A percentile compares a stretch with the other conserved stretches of the same genome.
phyloP scores from a whole-genome alignment of 2,113 vertebrate species.

The Trematocara stigmaticum region DNA sequence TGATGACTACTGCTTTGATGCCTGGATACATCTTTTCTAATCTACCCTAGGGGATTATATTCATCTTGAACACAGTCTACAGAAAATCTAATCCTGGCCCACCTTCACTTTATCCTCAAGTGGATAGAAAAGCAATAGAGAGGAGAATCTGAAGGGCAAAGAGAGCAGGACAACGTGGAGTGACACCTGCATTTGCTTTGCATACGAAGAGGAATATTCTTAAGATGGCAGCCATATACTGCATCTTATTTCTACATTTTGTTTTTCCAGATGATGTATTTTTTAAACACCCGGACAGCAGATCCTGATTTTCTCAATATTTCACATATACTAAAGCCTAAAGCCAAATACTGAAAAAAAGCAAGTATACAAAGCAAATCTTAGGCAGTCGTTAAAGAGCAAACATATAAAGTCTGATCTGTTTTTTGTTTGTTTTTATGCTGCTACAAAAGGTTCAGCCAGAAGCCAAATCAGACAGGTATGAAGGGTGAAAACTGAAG shows the following conservation, averaged over 20 bases:
- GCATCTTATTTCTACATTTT: neutral
- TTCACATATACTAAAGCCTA: neutral
- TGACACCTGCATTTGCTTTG: neutral
- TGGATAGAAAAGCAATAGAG: constrained; percentile 8
- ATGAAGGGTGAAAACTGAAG: neutral
- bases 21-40: neutral
- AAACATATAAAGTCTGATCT: neutral
- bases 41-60: neutral
- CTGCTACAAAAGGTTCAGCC: neutral
- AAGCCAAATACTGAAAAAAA: neutral
- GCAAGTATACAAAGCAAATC: neutral
- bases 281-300: neutral
- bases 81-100: constrained; percentile 22
- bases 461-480: neutral
- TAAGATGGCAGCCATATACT: neutral
- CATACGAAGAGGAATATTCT: neutral
- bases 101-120: neutral
- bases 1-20: neutral
- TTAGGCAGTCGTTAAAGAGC: neutral
- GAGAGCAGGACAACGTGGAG: neutral
- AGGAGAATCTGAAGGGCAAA: neutral
- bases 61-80: neutral
- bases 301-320: neutral
- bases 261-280: neutral
- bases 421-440: neutral